A percentile compares a stretch with the other conserved stretches of the same genome.
phyloP scores from a whole-genome alignment of 2,797 vertebrate species.

The Arnoldichthys spilopterus region DNA sequence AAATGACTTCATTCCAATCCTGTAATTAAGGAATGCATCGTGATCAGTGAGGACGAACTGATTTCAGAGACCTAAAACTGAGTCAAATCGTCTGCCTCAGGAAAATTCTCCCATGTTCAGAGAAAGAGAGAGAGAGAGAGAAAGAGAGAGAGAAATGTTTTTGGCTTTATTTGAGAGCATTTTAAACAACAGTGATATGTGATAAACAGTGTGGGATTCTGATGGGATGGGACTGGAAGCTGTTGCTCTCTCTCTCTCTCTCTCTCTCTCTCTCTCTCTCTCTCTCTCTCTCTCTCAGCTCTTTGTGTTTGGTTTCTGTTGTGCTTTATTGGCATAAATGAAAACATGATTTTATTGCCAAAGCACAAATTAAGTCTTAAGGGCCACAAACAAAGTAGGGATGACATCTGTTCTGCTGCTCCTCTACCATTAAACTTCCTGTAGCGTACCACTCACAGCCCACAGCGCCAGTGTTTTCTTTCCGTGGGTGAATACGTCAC shows the following conservation, averaged over 20 bases:
- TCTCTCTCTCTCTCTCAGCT: neutral
- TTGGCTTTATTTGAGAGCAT: slow-evolving; percentile 37
- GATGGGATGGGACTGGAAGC: slow-evolving; percentile 26
- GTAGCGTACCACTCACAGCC: neutral
- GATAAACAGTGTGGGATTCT: slow-evolving; percentile 49
- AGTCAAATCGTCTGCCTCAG: neutral
- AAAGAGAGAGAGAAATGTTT: slow-evolving; percentile 18
- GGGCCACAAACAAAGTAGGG: neutral
- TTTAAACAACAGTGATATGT: slow-evolving; percentile 48
- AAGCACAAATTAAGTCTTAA: slow-evolving; percentile 20
- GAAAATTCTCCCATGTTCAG: neutral
- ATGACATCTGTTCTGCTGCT: neutral
- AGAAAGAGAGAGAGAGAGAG: slow-evolving; percentile 12
- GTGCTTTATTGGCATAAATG: slow-evolving; percentile 2
- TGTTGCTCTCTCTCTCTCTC: neutral
- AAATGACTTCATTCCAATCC: no score
- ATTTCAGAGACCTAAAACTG: no score
- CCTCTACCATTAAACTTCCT: neutral
- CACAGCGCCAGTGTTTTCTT: slow-evolving; percentile 1
- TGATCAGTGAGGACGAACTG: no score
- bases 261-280: slow-evolving; percentile 10
- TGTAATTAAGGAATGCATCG: no score
- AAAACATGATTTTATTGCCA: neutral
- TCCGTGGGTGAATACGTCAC: neutral
- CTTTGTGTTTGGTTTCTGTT: slow-evolving; percentile 2